Evolutionary conservation across 1,140 invertebrate species (phyloP).

Genomic region (Acromyrmex heyeri): DNA sequence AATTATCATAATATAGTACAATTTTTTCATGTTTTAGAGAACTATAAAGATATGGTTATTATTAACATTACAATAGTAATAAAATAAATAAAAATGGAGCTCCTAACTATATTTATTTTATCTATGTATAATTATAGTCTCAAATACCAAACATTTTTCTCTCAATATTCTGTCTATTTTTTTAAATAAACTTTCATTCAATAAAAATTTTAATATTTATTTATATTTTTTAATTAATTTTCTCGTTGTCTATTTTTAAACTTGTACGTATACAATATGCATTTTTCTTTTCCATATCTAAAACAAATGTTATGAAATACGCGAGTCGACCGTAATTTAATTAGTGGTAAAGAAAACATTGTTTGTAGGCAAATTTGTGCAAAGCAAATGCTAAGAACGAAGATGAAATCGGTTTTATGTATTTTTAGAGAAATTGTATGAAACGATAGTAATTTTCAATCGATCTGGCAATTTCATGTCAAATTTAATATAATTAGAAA

Average conservation of each 20-base stretch:
- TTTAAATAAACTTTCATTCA: not conserved
- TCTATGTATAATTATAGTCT: too few species aligned
- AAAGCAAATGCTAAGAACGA: not conserved
- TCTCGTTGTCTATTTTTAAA: slow-evolving; percentile 13
- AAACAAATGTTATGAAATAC: slow-evolving; percentile 4
- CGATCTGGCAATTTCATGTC: slow-evolving; percentile 12
- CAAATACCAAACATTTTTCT: too few species aligned
- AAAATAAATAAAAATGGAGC: too few species aligned
- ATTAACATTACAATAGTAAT: too few species aligned
- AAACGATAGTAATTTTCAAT: slow-evolving; percentile 30
- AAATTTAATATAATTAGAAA: slow-evolving; percentile 4
- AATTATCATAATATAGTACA: too few species aligned
- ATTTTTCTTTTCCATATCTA: slow-evolving; percentile 1
- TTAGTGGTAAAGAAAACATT: not conserved
- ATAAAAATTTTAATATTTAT: not conserved
- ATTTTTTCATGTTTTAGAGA: too few species aligned
- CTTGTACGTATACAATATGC: not conserved
- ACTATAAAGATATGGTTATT: too few species aligned
- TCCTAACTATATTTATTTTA: too few species aligned
- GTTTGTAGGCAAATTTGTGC: slow-evolving; percentile 2
- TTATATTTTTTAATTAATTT: not conserved
- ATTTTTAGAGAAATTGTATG: slow-evolving; percentile 14
- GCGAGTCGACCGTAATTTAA: not conserved
- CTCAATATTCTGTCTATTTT: not conserved
- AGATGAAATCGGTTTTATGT: not conserved